Percentiles rank a stretch among this genome's conserved stretches.
Conservation (phyloP, 1,140 invertebrate genomes). For the Parasteatoda tepidariorum region DNA sequence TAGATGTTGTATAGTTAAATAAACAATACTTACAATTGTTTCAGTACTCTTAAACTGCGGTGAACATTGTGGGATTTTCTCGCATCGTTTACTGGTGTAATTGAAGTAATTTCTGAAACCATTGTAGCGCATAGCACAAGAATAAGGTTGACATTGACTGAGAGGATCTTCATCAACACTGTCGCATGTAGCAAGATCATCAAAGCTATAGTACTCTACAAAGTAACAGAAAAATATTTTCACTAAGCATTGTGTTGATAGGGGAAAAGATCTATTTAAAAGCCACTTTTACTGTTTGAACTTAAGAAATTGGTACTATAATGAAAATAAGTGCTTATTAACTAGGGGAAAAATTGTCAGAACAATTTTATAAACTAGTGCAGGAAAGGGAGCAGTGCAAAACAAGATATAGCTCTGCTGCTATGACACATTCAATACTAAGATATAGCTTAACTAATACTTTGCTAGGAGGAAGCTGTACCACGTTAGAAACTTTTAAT, state of each 20-base stretch:
- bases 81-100: slow-evolving; percentile 67
- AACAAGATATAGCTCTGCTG: too few relatives aligned
- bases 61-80: slow-evolving; percentile 68
- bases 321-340: too few relatives aligned
- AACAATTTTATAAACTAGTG: too few relatives aligned
- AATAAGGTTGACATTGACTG: slow-evolving; percentile 71
- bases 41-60: slow-evolving; percentile 62
- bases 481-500: too few relatives aligned
- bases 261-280: not conserved
- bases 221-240: not conserved
- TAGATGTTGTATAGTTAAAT: not conserved
- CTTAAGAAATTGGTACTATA: too few relatives aligned
- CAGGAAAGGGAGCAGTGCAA: too few relatives aligned
- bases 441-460: too few relatives aligned
- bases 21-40: not conserved
- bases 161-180: slow-evolving; percentile 70
- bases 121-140: slow-evolving; percentile 72
- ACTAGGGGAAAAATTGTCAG: too few relatives aligned
- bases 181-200: slow-evolving; percentile 66
- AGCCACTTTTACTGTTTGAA: too few relatives aligned
- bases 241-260: too few relatives aligned
- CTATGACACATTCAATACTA: too few relatives aligned
- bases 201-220: slow-evolving; percentile 14
- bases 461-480: too few relatives aligned
- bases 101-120: slow-evolving; percentile 69